Evolutionary conservation across 2,113 vertebrate species (phyloP).

Genomic region (Oncorhynchus nerka): DNA sequence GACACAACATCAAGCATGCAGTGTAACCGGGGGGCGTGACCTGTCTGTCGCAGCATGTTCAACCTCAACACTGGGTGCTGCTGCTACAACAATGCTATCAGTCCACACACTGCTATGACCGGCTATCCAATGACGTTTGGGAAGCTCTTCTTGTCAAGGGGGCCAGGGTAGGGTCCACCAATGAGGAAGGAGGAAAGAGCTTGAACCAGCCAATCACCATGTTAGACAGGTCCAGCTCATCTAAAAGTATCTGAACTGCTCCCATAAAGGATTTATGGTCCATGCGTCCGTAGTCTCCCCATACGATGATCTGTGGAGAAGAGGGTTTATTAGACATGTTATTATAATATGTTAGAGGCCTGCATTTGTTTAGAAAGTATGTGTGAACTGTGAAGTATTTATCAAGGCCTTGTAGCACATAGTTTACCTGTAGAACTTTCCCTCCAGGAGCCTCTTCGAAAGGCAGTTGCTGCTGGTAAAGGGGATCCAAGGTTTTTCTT

Average conservation of each 20-base stretch:
- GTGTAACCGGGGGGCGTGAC: slow-evolving; percentile 95
- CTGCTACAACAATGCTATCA: slow-evolving; percentile 95
- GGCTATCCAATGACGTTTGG: slow-evolving; percentile 98
- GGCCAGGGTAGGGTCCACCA: slow-evolving; percentile 98
- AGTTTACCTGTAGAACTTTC: slow-evolving; percentile 94
- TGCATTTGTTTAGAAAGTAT: no score
- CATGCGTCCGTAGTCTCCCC: slow-evolving; percentile 99
- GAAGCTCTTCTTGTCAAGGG: slow-evolving; percentile 99
- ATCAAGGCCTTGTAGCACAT: not conserved
- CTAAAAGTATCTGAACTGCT: slow-evolving; percentile 98
- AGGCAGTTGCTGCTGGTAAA: slow-evolving; percentile 96
- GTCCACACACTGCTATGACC: slow-evolving; percentile 96
- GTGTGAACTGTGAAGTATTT: not conserved
- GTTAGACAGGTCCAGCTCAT: slow-evolving; percentile 98
- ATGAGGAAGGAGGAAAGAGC: slow-evolving; percentile 97
- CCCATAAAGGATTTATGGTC: slow-evolving; percentile 99
- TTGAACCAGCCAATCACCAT: slow-evolving; percentile 99
- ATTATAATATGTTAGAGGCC: no score
- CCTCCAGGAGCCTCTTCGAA: slow-evolving; percentile 96
- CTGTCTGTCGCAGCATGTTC: slow-evolving; percentile 69
- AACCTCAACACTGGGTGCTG: slow-evolving; percentile 1
- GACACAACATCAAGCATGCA: slow-evolving; percentile 99
- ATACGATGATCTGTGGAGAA: slow-evolving; percentile 90
- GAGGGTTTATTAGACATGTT: slow-evolving; percentile 5
- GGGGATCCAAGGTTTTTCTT: slow-evolving; percentile 98